Evolutionary conservation across 2,888 invertebrate species (phyloP).

Genomic region (Rhimphoctona megacephalus): DNA sequence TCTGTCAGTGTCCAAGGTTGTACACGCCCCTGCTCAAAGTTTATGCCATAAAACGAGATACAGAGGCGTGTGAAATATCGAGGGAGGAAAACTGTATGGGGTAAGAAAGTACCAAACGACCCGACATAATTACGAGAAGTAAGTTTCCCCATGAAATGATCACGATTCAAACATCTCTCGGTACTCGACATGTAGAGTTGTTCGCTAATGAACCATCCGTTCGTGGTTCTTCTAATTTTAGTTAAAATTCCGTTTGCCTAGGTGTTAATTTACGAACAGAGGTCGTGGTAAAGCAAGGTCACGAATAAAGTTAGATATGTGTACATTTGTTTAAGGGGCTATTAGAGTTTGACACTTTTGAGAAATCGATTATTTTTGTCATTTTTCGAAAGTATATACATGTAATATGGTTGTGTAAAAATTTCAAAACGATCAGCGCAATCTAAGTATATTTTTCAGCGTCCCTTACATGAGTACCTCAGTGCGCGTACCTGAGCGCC

Average conservation of each 20-base stretch:
- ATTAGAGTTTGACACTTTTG: too few relatives aligned
- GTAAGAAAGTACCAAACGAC: slow-evolving; percentile 50
- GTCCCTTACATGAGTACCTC: too few relatives aligned
- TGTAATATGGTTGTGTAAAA: too few relatives aligned
- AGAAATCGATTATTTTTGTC: too few relatives aligned
- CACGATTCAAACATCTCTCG: slow-evolving; percentile 14
- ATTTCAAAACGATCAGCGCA: too few relatives aligned
- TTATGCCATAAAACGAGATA: slow-evolving; percentile 60
- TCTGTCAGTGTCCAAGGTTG: slow-evolving; percentile 74
- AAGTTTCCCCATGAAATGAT: slow-evolving; percentile 49
- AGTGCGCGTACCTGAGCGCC: too few relatives aligned
- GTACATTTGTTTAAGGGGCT: too few relatives aligned
- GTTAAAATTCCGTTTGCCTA: slow-evolving; percentile 1
- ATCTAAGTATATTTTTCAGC: too few relatives aligned
- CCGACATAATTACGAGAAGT: slow-evolving; percentile 61
- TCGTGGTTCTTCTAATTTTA: slow-evolving; percentile 12
- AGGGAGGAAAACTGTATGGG: slow-evolving; percentile 39
- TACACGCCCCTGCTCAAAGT: slow-evolving; percentile 71
- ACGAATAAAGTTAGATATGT: neutral
- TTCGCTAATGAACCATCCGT: slow-evolving; percentile 12
- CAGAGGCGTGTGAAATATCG: slow-evolving; percentile 55
- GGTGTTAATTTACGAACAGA: neutral
- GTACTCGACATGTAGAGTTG: slow-evolving; percentile 9
- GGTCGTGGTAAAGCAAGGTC: neutral
- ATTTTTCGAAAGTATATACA: too few relatives aligned